phyloP scores from a whole-genome alignment of 2,797 vertebrate genomes.

The Gorsachius magnificus region DNA sequence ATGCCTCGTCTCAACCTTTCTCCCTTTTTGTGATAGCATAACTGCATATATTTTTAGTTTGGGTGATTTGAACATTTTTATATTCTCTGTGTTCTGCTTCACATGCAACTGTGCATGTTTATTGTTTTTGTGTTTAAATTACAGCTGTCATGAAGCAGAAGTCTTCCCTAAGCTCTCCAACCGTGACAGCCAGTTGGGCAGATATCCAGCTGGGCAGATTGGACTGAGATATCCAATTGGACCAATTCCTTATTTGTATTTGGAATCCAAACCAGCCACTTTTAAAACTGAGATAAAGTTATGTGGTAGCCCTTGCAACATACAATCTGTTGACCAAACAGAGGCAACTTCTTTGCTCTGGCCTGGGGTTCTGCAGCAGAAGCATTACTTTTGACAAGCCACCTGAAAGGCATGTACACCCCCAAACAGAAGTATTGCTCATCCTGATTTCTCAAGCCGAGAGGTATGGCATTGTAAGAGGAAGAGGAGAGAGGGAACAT shows the following conservation, averaged over 20 bases:
- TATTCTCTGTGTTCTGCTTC: background rate
- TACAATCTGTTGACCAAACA: background rate
- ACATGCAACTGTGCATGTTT: background rate
- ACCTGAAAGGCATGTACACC: background rate
- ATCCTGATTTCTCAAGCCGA: background rate
- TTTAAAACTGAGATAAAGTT: background rate
- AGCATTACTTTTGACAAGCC: background rate
- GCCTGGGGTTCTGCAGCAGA: background rate
- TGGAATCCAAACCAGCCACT: background rate
- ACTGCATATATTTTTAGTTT: background rate
- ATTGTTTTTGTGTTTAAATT: background rate
- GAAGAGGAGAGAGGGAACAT: background rate
- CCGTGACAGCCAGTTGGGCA: background rate
- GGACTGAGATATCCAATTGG: background rate
- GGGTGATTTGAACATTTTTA: background rate
- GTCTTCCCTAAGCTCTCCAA: background rate
- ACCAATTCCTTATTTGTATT: background rate
- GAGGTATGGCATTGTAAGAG: background rate
- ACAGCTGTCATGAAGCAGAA: background rate
- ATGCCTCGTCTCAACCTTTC: background rate
- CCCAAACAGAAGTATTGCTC: background rate
- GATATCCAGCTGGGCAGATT: background rate
- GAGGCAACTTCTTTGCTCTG: background rate
- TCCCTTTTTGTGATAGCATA: background rate
- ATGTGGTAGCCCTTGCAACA: background rate